These are phyloP conservation scores for Sardina pilchardus DNA, from an alignment of 2,113 vertebrate genomes.

Conservation along the genomic window DNA sequence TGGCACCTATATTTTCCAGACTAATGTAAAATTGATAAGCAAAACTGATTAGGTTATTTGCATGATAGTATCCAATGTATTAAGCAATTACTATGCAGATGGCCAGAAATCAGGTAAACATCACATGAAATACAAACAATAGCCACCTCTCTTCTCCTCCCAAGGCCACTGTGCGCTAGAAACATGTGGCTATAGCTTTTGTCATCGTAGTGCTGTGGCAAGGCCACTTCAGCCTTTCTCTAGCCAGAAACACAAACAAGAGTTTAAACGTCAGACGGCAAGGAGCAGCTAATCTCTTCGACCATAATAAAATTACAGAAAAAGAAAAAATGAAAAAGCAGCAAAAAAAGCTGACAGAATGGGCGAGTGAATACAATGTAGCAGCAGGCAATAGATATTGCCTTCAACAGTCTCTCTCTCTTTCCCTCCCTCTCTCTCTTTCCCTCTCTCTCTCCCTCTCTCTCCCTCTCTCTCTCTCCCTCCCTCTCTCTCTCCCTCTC, in stretches of 20 bases:
- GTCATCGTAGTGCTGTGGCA: background rate
- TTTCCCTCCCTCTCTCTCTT: background rate
- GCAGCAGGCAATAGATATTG: background rate
- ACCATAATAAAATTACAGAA: constrained; percentile 8
- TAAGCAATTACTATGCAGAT: background rate
- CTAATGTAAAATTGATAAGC: background rate
- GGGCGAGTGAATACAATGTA: background rate
- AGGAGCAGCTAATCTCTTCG: background rate
- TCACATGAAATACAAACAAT: background rate
- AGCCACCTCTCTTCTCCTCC: background rate
- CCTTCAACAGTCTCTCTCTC: background rate
- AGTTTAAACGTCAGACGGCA: background rate
- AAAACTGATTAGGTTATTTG: background rate
- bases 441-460: background rate
- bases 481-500: background rate
- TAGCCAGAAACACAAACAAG: background rate
- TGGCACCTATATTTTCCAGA: background rate
- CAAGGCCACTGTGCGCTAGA: background rate
- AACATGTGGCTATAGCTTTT: background rate
- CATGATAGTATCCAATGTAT: background rate
- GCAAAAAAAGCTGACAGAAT: background rate
- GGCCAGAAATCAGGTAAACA: background rate
- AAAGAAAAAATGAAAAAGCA: background rate
- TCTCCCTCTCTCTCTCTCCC: background rate
- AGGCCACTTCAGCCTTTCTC: background rate